These are phyloP conservation scores for Habropoda laboriosa DNA, from an alignment of 1,140 invertebrate genomes.

Conservation along the genomic window DNA sequence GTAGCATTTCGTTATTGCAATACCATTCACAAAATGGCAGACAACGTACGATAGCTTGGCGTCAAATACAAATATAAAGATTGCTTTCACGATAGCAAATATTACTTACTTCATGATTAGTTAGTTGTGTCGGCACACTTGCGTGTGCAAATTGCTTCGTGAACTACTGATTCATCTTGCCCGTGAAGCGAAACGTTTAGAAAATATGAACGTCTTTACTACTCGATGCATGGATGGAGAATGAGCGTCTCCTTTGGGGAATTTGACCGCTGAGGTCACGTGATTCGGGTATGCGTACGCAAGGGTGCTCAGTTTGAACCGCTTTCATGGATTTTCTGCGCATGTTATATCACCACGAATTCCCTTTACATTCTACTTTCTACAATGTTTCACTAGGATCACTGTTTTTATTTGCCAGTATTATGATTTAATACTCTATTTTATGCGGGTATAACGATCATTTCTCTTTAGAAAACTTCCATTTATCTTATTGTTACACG, in stretches of 20 bases:
- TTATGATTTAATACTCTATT: neutral
- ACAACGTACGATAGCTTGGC: neutral
- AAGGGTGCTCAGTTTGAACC: slow-evolving; percentile 28
- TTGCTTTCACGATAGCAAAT: neutral
- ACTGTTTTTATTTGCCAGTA: neutral
- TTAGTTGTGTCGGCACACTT: slow-evolving; percentile 76
- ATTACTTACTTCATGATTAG: slow-evolving; percentile 77
- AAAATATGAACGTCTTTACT: slow-evolving; percentile 46
- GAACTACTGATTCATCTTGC: slow-evolving; percentile 78
- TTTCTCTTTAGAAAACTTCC: no score
- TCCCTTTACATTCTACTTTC: neutral
- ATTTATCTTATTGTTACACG: no score
- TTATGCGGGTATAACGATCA: no score
- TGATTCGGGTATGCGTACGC: slow-evolving; percentile 45
- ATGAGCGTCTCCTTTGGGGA: slow-evolving; percentile 31
- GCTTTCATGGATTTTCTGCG: slow-evolving; percentile 40
- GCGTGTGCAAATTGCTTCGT: slow-evolving; percentile 75
- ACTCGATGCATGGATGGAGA: slow-evolving; percentile 53
- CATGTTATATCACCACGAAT: neutral
- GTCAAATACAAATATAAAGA: neutral
- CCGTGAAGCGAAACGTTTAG: slow-evolving; percentile 29
- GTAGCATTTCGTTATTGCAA: neutral
- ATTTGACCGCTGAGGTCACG: slow-evolving; percentile 50
- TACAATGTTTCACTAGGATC: neutral
- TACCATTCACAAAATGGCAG: slow-evolving; percentile 70